Conservation (phyloP, 2,113 vertebrate genomes). For the Zosterops japonicus region DNA sequence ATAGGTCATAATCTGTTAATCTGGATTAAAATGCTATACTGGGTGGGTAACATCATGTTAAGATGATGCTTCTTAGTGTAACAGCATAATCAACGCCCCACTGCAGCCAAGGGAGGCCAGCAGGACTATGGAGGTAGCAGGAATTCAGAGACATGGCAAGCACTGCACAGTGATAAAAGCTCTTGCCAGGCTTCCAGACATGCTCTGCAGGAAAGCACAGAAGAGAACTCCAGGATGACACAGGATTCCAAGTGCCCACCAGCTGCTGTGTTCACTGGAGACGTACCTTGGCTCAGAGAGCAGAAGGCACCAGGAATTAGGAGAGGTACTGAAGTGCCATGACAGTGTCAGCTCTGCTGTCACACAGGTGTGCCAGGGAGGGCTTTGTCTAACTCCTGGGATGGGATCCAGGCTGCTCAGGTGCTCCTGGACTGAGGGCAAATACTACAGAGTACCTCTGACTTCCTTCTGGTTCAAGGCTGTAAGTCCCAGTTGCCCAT, state of each 20-base stretch:
- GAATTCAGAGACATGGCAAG: neutral
- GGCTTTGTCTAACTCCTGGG: neutral
- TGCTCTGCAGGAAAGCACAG: neutral
- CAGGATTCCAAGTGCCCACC: neutral
- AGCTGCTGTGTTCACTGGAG: rapidly evolving
- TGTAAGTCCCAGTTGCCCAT: neutral
- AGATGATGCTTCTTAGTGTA: neutral
- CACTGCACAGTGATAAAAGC: rapidly evolving
- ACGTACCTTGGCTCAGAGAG: neutral
- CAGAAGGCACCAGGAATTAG: neutral
- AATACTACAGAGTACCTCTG: neutral
- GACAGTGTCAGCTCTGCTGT: rapidly evolving
- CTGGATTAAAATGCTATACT: neutral
- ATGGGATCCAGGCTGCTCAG: neutral
- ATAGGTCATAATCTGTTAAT: neutral
- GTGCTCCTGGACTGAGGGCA: neutral
- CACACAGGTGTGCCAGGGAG: neutral
- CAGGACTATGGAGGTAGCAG: too few species aligned
- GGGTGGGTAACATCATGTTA: neutral
- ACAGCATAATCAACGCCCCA: neutral
- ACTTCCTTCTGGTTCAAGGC: neutral
- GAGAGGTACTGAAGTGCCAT: rapidly evolving
- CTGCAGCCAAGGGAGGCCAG: neutral
- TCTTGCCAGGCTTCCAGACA: rapidly evolving
- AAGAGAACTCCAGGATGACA: neutral